Percentiles rank a stretch among this genome's conserved stretches.
Conservation (phyloP, 2,797 vertebrate genomes). For the Halcyon leucocephala region DNA sequence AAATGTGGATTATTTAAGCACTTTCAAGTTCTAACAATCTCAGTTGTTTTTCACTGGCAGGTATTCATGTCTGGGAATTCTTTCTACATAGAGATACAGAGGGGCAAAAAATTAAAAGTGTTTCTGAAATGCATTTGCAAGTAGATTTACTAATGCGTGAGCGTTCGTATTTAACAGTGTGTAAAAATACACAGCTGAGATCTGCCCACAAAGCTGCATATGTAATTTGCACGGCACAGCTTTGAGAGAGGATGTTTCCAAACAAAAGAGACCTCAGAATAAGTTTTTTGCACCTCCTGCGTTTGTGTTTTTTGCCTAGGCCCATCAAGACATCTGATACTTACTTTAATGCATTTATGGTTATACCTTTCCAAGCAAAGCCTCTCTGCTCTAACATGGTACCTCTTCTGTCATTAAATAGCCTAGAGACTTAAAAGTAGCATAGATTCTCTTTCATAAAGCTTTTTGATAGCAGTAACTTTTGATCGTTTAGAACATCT, state of each 20-base stretch:
- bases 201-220: constrained; percentile 36
- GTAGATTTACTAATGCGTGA: background rate
- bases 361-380: background rate
- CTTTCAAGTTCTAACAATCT: background rate
- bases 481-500: background rate
- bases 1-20: background rate
- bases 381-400: background rate
- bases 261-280: constrained; percentile 1
- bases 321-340: background rate
- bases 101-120: background rate
- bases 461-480: background rate
- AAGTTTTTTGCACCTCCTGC: background rate
- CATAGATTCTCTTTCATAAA: background rate
- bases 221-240: background rate
- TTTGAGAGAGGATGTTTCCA: constrained; percentile 24
- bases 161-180: background rate
- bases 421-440: background rate
- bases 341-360: background rate
- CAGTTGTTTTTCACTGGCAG: background rate
- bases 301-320: background rate
- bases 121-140: background rate
- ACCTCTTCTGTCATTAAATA: background rate
- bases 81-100: background rate
- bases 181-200: constrained; percentile 59
- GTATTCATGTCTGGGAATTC: background rate